Conservation (phyloP, 2,888 invertebrate species). For the Celastrina argiolus region DNA sequence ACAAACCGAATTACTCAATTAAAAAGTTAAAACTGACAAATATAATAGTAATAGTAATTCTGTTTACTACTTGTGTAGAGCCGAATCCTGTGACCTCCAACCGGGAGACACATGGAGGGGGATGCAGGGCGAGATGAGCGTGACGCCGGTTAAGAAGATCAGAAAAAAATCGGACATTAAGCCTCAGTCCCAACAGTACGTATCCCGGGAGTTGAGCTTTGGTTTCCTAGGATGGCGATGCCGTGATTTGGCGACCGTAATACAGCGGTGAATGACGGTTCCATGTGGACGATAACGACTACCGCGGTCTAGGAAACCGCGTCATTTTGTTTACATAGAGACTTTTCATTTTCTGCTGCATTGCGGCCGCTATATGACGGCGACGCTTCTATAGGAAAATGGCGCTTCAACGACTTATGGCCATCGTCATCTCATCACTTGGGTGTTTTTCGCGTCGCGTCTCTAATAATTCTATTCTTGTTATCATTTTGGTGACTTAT, state of each 20-base stretch:
- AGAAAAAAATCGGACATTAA: constrained; percentile 84
- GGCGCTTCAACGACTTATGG: constrained; percentile 44
- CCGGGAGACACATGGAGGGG: constrained; percentile 84
- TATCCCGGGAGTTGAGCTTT: constrained; percentile 58
- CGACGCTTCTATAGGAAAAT: no score
- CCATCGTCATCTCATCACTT: constrained; percentile 31
- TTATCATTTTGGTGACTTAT: constrained; percentile 19
- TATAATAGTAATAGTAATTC: constrained; percentile 63
- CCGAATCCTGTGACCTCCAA: constrained; percentile 93
- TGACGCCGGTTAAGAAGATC: constrained; percentile 83
- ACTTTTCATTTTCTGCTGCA: no score
- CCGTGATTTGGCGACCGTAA: no score
- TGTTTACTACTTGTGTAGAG: constrained; percentile 83
- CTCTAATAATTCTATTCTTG: constrained; percentile 20
- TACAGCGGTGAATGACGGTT: no score
- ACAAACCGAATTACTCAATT: background rate
- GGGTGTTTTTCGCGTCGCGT: constrained; percentile 23
- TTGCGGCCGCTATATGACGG: no score
- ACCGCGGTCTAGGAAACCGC: no score
- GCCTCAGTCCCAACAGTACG: constrained; percentile 82
- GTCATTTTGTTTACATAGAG: no score
- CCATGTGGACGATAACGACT: no score
- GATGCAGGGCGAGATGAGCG: constrained; percentile 91
- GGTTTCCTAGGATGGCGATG: no score
- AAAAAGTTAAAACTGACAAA: constrained; percentile 28